Conservation (phyloP, 2,888 invertebrate species). For the Macrosoma leucophasiata region DNA sequence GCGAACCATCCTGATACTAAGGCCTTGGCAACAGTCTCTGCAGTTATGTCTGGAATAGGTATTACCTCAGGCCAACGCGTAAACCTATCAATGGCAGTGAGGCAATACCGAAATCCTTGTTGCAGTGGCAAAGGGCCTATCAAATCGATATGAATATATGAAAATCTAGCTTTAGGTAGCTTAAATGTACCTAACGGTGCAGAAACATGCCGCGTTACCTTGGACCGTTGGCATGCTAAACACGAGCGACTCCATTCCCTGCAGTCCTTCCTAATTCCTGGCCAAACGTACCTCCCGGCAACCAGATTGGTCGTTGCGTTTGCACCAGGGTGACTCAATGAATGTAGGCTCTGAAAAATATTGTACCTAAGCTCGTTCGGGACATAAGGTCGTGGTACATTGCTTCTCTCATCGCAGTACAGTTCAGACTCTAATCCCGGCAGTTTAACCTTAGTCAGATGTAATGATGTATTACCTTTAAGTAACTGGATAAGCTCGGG, state of each 20-base stretch:
- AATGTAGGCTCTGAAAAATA: constrained; percentile 16
- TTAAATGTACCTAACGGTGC: constrained; percentile 17
- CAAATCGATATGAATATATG: constrained; percentile 19
- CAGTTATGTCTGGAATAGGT: constrained; percentile 38
- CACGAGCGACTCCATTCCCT: constrained; percentile 30
- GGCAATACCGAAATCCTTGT: constrained; percentile 19
- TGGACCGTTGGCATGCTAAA: constrained; percentile 33
- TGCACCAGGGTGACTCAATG: constrained; percentile 18
- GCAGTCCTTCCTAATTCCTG: constrained; percentile 17
- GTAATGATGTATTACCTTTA: no score
- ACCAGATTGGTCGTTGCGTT: constrained; percentile 18
- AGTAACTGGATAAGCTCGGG: constrained; percentile 17
- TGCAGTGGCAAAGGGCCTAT: constrained; percentile 21
- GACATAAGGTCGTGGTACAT: no score
- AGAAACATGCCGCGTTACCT: constrained; percentile 30
- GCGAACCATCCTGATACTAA: constrained; percentile 45
- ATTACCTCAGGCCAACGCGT: constrained; percentile 42
- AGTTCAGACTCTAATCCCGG: no score
- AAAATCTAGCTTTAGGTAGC: constrained; percentile 15
- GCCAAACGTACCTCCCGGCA: constrained; percentile 16
- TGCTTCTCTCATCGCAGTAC: no score
- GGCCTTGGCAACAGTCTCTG: constrained; percentile 35
- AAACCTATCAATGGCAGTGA: constrained; percentile 26
- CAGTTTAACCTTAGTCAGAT: no score
- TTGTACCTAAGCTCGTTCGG: background rate